Evolutionary conservation across 2,888 invertebrate species (phyloP), one percentile per base, ranked within the genome.

Genomic region (Penaeus monodon): DNA sequence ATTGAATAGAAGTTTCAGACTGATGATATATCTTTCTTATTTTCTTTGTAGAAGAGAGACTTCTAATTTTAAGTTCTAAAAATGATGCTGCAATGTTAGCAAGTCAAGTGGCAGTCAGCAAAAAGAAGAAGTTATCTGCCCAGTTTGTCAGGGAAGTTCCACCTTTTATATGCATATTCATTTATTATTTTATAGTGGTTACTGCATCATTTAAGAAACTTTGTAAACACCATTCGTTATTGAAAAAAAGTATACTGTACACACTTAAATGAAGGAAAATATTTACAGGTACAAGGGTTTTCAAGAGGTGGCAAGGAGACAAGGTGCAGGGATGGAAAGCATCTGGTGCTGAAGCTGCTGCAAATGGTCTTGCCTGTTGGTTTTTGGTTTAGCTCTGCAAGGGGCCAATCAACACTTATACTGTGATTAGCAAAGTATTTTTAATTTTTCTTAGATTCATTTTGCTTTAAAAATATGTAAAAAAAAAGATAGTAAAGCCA

Each of bases 61-160:
- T 84, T 20, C 38, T 88, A 10, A 49, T n/a, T 76, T 22, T 84
- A 88, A 17, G 76, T 88, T n/a, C 74, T 84, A 12, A 88, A 77
- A 84, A 76, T 76, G 88, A 88, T 66, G 81, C 88, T 33, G 81
- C 84, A 27, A 76, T 68, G n/a, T 63, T 88, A 17, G 84, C 88
- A 27, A 84, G 27, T 33, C 84, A 84, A 44, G 88, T 88, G 22
- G 17, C 84, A 0, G 38, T n/a, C 74, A 81, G n/a, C 84, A 84
- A 38, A 29, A 57, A 29, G 84, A 88, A 24, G 88, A 88, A 27
- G 88, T 88, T 27, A 88, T 88, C 33, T 88, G 88, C 29, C 88
- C 88, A 44, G 84, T 88, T 10, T 88, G 88, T 77, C 84, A 88
- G 84, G 88, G 84, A 49, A 44, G 57, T 17, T 57, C 57, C 57